A percentile compares a stretch with the other conserved stretches of the same genome.
Conservation (phyloP, 1,140 invertebrate species). For the Rhopalosiphum padi region DNA sequence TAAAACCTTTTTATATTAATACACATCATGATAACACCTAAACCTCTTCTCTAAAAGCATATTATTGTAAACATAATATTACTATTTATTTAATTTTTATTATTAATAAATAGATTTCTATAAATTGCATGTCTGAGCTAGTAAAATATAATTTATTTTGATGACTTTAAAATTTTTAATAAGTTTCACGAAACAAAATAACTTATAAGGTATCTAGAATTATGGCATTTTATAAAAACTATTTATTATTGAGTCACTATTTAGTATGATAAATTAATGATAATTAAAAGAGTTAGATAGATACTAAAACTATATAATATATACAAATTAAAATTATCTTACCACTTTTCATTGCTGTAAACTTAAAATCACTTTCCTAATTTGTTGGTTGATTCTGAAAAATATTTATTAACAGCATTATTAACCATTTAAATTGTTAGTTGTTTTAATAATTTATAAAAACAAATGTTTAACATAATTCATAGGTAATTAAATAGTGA, state of each 20-base stretch:
- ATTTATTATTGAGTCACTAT: not conserved
- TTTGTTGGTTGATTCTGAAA: slow-evolving; percentile 9
- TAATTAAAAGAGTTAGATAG: not conserved
- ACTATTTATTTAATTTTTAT: not conserved
- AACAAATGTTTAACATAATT: not conserved
- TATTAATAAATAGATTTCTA: not conserved
- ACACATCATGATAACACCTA: not conserved
- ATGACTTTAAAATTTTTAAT: no score
- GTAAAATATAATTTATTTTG: not conserved
- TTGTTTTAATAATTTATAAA: not conserved
- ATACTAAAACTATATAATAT: not conserved
- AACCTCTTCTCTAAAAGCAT: not conserved
- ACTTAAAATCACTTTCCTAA: not conserved
- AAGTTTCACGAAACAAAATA: not conserved
- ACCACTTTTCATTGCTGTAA: slow-evolving; percentile 29
- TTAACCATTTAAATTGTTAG: not conserved
- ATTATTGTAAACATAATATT: no score
- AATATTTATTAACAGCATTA: not conserved
- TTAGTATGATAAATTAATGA: not conserved
- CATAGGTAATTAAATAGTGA: no score
- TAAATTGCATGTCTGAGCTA: not conserved
- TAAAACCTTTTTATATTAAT: not conserved
- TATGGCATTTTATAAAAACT: not conserved
- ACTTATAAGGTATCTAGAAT: not conserved
- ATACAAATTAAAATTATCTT: slow-evolving; percentile 36